Conservation (phyloP, 2,888 invertebrate genomes). For the Leptothorax acervorum region DNA sequence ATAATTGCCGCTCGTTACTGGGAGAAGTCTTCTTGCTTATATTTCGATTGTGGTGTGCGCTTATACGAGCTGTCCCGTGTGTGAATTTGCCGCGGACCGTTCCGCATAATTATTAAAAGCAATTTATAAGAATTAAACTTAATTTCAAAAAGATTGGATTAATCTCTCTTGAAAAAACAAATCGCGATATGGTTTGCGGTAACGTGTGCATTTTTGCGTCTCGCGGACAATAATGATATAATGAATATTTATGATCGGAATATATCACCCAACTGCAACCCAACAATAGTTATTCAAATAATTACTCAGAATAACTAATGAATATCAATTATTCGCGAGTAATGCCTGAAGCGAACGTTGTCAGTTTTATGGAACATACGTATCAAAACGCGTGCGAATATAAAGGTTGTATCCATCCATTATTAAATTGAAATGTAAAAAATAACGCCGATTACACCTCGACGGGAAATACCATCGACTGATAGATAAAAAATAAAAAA, state of each 20-base stretch:
- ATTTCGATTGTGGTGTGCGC: neutral
- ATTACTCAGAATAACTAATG: conserved; percentile 31
- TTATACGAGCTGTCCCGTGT: neutral
- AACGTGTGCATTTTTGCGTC: conserved; percentile 6
- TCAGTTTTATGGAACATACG: neutral
- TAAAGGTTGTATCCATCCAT: neutral
- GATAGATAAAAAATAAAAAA: neutral
- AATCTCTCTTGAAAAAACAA: conserved; percentile 17
- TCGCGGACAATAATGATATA: conserved; percentile 22
- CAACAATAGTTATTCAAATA: conserved; percentile 36
- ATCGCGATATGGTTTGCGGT: neutral
- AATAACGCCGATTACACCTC: neutral
- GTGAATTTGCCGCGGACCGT: conserved; percentile 18
- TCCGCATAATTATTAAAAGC: conserved; percentile 6
- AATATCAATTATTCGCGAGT: conserved; percentile 34
- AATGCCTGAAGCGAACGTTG: neutral
- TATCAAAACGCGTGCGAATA: neutral
- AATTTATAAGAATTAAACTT: conserved; percentile 24
- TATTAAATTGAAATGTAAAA: conserved; percentile 8
- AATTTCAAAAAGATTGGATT: conserved; percentile 11
- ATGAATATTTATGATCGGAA: conserved; percentile 45
- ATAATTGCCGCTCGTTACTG: conserved; percentile 65
- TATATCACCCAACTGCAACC: neutral
- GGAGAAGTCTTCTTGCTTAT: conserved; percentile 37
- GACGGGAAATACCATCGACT: neutral